A percentile compares a stretch with the other conserved stretches of the same genome.
phyloP scores from a whole-genome alignment of 2,888 invertebrate genomes.

The Aproaerema taeniolella region DNA sequence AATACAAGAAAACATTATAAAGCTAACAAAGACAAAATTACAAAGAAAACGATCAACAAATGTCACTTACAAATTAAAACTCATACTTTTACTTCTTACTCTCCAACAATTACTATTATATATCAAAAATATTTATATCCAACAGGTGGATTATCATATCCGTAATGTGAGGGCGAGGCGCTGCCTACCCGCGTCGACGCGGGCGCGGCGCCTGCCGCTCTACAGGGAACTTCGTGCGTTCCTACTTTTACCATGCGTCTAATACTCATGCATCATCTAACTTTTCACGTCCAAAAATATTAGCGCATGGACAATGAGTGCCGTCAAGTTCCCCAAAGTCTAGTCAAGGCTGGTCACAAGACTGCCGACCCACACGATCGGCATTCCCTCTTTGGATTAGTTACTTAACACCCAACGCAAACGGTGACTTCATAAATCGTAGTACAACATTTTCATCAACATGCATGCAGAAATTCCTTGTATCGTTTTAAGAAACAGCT shows the following conservation, averaged over 20 bases:
- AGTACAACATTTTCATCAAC: slow-evolving; percentile 36
- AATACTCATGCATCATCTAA: too few relatives aligned
- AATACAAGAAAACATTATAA: slow-evolving; percentile 67
- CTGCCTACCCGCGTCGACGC: slow-evolving; percentile 10
- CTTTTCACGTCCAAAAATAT: too few relatives aligned
- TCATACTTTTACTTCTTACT: slow-evolving; percentile 64
- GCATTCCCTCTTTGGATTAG: slow-evolving; percentile 54
- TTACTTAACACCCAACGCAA: slow-evolving; percentile 51
- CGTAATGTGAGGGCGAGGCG: slow-evolving; percentile 21
- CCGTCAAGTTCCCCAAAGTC: slow-evolving; percentile 27
- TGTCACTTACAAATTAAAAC: slow-evolving; percentile 73
- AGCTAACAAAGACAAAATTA: slow-evolving; percentile 75
- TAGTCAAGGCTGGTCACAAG: slow-evolving; percentile 35
- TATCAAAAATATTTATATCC: slow-evolving; percentile 64
- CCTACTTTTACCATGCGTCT: too few relatives aligned
- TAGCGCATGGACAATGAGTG: not conserved
- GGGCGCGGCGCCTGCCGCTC: slow-evolving; percentile 15
- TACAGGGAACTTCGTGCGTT: too few relatives aligned
- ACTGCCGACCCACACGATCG: slow-evolving; percentile 38
- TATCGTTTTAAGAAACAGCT: slow-evolving; percentile 41
- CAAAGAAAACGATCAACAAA: slow-evolving; percentile 74
- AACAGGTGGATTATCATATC: slow-evolving; percentile 37
- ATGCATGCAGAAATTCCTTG: slow-evolving; percentile 45
- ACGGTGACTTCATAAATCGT: slow-evolving; percentile 33
- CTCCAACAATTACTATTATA: slow-evolving; percentile 64